Evolutionary conservation across 2,888 invertebrate genomes (phyloP).

Genomic region (Frankliniella fusca): DNA sequence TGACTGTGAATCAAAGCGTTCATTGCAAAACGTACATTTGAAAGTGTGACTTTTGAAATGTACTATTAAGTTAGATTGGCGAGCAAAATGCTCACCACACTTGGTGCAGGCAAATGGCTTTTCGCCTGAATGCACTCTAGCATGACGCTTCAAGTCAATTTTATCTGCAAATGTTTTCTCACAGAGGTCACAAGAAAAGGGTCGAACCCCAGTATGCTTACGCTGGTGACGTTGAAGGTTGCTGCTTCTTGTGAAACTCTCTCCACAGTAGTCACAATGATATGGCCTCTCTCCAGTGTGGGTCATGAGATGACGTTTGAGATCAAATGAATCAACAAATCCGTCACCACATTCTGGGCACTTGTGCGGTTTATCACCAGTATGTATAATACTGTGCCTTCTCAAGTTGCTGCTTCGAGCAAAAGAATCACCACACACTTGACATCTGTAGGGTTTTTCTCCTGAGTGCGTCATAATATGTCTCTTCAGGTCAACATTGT

Average conservation of each 20-base stretch:
- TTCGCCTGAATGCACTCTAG: conserved; percentile 8
- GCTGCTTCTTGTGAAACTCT: conserved; percentile 32
- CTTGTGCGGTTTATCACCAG: conserved; percentile 33
- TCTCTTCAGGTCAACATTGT: conserved; percentile 3
- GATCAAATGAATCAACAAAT: conserved; percentile 31
- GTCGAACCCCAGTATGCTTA: conserved; percentile 33
- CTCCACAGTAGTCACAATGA: conserved; percentile 32
- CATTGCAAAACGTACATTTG: not conserved
- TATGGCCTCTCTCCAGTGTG: conserved; percentile 34
- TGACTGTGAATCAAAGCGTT: not conserved
- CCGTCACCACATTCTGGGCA: conserved; percentile 34
- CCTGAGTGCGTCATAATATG: conserved; percentile 4
- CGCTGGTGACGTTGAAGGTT: conserved; percentile 31
- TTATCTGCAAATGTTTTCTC: conserved; percentile 11
- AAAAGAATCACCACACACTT: not conserved
- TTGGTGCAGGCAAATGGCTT: not conserved
- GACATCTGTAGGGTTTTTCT: not conserved
- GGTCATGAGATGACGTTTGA: conserved; percentile 30
- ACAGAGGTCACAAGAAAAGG: conserved; percentile 29
- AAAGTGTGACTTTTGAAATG: not conserved
- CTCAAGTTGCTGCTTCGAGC: not conserved
- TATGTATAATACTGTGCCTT: conserved; percentile 10
- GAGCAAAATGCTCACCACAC: conserved; percentile 27
- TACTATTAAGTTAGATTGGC: not conserved
- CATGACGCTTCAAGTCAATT: conserved; percentile 2